These are phyloP conservation scores for Leucophenga varia DNA, from an alignment of 1,140 invertebrate genomes.

Conservation along the genomic window DNA sequence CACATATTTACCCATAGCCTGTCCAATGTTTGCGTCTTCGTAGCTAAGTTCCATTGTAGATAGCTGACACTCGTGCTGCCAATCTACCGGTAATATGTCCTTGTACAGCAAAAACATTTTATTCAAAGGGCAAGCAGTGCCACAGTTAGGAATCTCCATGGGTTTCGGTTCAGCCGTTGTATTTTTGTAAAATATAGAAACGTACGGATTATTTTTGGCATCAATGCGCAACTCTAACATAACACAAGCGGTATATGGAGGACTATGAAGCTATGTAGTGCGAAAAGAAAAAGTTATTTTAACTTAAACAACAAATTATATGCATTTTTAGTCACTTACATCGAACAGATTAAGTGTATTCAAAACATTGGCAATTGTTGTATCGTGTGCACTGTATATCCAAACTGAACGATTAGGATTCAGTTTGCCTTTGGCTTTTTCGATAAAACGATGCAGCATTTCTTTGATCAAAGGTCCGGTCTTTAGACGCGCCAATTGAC, in stretches of 20 bases:
- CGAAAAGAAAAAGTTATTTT: neutral
- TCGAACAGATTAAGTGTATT: constrained; percentile 74
- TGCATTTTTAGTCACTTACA: constrained; percentile 23
- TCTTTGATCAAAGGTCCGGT: constrained; percentile 68
- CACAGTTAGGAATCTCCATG: constrained; percentile 64
- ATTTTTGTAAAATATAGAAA: constrained; percentile 67
- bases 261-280: constrained; percentile 63
- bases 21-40: constrained; percentile 48
- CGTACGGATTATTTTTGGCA: constrained; percentile 42
- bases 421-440: constrained; percentile 53
- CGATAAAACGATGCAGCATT: constrained; percentile 63
- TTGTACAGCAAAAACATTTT: constrained; percentile 60
- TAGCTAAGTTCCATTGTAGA: constrained; percentile 50
- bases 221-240: constrained; percentile 68
- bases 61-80: constrained; percentile 61
- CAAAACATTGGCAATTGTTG: constrained; percentile 75
- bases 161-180: constrained; percentile 58
- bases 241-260: constrained; percentile 71
- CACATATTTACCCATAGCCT: constrained; percentile 45
- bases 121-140: constrained; percentile 61
- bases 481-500: constrained; percentile 60
- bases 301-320: neutral
- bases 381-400: constrained; percentile 82
- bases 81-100: constrained; percentile 60
- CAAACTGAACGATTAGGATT: constrained; percentile 65